These are phyloP conservation scores for Drosophila ustulata DNA, from an alignment of 2,888 invertebrate genomes.

Conservation along the genomic window DNA sequence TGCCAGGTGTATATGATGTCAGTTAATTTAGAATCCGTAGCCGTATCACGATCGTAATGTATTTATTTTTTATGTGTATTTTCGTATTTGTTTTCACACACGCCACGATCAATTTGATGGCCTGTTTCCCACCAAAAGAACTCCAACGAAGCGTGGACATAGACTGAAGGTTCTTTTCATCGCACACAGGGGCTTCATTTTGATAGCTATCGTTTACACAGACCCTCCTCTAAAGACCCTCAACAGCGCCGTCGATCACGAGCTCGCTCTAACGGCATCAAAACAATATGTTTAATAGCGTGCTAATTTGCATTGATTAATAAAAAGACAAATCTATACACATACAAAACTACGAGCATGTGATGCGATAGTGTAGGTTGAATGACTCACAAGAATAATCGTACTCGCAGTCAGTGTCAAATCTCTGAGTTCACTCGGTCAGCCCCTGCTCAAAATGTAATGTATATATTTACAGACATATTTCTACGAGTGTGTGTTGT, in stretches of 20 bases:
- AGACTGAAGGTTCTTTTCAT: conserved; percentile 48
- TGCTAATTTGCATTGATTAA: conserved; percentile 68
- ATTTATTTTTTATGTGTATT: not conserved
- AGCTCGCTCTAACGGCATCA: conserved; percentile 38
- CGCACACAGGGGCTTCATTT: conserved; percentile 15
- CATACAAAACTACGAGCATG: conserved; percentile 38
- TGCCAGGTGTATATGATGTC: conserved; percentile 52
- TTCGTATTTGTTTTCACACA: conserved; percentile 17
- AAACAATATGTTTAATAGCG: conserved; percentile 34
- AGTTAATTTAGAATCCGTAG: conserved; percentile 33
- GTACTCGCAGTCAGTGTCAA: conserved; percentile 28
- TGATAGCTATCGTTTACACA: conserved; percentile 25
- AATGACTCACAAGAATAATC: conserved; percentile 44
- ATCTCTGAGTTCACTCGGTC: conserved; percentile 39
- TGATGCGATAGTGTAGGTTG: conserved; percentile 43
- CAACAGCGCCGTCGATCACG: conserved; percentile 44
- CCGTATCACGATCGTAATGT: conserved; percentile 21
- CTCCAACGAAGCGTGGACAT: conserved; percentile 65
- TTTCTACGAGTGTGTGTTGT: not conserved
- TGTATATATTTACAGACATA: conserved; percentile 11
- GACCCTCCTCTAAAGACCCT: conserved; percentile 18
- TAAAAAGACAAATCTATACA: conserved; percentile 1
- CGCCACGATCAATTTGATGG: conserved; percentile 23
- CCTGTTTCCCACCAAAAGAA: conserved; percentile 51
- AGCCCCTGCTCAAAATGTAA: conserved; percentile 10